Conservation (phyloP, 2,888 invertebrate genomes). For the Pimpla rufipes region DNA sequence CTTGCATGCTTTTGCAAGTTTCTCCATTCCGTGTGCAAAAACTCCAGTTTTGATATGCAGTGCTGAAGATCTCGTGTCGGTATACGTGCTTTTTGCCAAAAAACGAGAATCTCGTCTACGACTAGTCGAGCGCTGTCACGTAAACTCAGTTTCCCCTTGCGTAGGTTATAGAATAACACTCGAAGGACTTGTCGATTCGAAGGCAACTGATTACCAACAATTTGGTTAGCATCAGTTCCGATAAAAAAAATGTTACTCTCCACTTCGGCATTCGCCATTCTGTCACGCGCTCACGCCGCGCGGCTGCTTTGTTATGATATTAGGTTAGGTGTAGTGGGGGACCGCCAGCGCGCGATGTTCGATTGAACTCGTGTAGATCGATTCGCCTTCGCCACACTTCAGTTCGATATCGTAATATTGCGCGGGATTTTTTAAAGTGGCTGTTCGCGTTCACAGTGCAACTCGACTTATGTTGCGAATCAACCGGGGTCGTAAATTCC, state of each 20-base stretch:
- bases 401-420: not conserved
- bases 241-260: constrained; percentile 31
- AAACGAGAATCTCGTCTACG: constrained; percentile 13
- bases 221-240: constrained; percentile 23
- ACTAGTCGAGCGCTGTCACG: constrained; percentile 27
- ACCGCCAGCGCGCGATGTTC: not conserved
- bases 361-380: not conserved
- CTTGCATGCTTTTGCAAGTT: constrained; percentile 16
- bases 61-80: constrained; percentile 24
- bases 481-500: not conserved
- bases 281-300: no score
- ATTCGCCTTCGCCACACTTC: not conserved
- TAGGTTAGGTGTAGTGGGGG: not conserved
- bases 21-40: constrained; percentile 33
- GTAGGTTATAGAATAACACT: constrained; percentile 25
- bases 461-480: not conserved
- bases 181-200: constrained; percentile 33
- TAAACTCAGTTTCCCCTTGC: constrained; percentile 17
- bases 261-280: not conserved
- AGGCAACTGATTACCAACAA: constrained; percentile 34
- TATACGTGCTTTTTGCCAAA: constrained; percentile 40
- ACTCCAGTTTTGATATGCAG: constrained; percentile 23
- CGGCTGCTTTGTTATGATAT: not conserved
- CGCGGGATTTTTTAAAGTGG: no score
- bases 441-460: not conserved